Evolutionary conservation across 1,140 invertebrate genomes (phyloP).

Genomic region (Drosophila rufa): DNA sequence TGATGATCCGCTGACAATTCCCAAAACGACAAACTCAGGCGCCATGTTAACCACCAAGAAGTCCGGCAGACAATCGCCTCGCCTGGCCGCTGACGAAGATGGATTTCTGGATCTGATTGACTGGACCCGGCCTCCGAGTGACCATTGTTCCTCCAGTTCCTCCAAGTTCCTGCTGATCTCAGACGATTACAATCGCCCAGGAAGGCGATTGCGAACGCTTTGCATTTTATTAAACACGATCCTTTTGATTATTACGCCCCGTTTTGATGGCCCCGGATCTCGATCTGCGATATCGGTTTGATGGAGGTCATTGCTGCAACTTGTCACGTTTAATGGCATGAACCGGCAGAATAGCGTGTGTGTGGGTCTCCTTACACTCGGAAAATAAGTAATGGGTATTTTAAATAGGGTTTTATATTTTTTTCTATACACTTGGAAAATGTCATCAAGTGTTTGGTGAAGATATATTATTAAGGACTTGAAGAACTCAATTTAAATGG

Average conservation of each 20-base stretch:
- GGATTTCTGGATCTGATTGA: constrained; percentile 66
- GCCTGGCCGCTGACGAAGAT: constrained; percentile 63
- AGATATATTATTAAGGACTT: no score
- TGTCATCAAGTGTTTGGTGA: no score
- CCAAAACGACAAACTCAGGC: constrained; percentile 82
- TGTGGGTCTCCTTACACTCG: constrained; percentile 29
- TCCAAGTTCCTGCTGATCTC: constrained; percentile 1
- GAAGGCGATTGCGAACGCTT: constrained; percentile 56
- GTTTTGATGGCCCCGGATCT: constrained; percentile 41
- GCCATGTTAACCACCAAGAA: constrained; percentile 82
- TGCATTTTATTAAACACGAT: constrained; percentile 82
- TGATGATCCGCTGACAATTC: constrained; percentile 81
- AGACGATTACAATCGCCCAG: constrained; percentile 36
- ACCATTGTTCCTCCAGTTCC: constrained; percentile 53
- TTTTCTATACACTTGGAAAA: background rate
- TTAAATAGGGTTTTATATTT: background rate
- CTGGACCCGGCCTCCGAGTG: constrained; percentile 18
- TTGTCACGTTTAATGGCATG: constrained; percentile 81
- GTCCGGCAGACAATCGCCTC: constrained; percentile 61
- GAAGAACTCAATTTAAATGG: no score
- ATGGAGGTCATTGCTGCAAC: constrained; percentile 64
- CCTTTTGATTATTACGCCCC: constrained; percentile 67
- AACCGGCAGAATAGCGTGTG: constrained; percentile 42
- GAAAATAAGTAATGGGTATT: constrained; percentile 5
- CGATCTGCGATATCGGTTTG: constrained; percentile 52